Conservation (phyloP, 2,113 vertebrate genomes). For the Jacana jacana region DNA sequence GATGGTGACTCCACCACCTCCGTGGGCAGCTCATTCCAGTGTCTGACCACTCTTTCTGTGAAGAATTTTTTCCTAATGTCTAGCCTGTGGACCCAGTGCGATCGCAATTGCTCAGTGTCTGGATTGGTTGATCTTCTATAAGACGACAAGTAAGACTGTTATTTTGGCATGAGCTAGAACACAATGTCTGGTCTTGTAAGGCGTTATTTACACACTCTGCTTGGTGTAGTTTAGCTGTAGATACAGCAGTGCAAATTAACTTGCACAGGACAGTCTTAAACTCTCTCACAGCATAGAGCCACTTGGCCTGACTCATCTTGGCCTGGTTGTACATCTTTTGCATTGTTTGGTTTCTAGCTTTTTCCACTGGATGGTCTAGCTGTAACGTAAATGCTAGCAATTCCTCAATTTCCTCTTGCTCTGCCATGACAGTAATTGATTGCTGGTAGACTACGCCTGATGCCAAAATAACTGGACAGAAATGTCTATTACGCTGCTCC, state of each 20-base stretch:
- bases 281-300: background rate
- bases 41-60: no score
- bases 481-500: background rate
- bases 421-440: background rate
- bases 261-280: background rate
- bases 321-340: background rate
- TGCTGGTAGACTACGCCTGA: background rate
- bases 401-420: background rate
- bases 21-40: no score
- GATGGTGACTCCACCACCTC: no score
- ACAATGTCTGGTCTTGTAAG: background rate
- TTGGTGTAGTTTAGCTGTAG: background rate
- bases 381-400: background rate
- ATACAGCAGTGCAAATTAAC: background rate
- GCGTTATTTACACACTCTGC: background rate
- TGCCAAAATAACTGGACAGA: background rate
- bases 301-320: background rate
- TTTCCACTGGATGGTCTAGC: background rate
- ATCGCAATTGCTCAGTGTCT: background rate
- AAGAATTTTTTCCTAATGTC: no score
- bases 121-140: background rate
- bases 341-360: background rate
- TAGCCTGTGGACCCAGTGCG: no score
- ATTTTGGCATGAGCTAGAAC: background rate
- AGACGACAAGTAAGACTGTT: background rate